phyloP scores from a whole-genome alignment of 2,888 invertebrate species.

The Eupithecia tripunctaria region DNA sequence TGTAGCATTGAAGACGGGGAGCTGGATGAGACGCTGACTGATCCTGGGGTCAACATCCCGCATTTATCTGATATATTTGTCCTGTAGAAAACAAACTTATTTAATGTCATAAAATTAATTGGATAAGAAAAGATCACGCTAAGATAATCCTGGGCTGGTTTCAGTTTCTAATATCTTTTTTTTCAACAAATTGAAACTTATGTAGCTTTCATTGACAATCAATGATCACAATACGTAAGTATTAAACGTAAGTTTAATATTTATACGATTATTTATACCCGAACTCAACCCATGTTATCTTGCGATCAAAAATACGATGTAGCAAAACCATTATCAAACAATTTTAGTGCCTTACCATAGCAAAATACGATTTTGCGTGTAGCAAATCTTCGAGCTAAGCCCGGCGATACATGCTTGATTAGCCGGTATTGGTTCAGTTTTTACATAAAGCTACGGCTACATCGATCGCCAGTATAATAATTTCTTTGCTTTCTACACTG shows the following conservation, averaged over 20 bases:
- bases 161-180: background rate
- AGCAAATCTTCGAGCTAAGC: background rate
- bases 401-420: background rate
- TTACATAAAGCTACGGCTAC: background rate
- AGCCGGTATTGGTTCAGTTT: background rate
- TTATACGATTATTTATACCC: background rate
- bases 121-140: background rate
- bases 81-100: constrained; percentile 54
- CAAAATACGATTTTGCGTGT: constrained; percentile 26
- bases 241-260: too few relatives aligned
- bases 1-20: constrained; percentile 80
- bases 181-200: background rate
- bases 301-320: constrained; percentile 7
- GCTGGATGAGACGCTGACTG: constrained; percentile 76
- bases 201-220: background rate
- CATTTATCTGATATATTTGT: constrained; percentile 75
- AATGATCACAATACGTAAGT: background rate
- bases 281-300: background rate
- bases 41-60: constrained; percentile 78
- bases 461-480: background rate
- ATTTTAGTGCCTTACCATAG: constrained; percentile 7
- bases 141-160: background rate
- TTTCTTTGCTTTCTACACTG: background rate
- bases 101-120: background rate
- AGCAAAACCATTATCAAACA: background rate